Percentiles rank a stretch among this genome's conserved stretches.
These are phyloP conservation scores for Microcebus ravelobensis DNA, from an alignment of 2,113 vertebrate species.

Conservation along the genomic window DNA sequence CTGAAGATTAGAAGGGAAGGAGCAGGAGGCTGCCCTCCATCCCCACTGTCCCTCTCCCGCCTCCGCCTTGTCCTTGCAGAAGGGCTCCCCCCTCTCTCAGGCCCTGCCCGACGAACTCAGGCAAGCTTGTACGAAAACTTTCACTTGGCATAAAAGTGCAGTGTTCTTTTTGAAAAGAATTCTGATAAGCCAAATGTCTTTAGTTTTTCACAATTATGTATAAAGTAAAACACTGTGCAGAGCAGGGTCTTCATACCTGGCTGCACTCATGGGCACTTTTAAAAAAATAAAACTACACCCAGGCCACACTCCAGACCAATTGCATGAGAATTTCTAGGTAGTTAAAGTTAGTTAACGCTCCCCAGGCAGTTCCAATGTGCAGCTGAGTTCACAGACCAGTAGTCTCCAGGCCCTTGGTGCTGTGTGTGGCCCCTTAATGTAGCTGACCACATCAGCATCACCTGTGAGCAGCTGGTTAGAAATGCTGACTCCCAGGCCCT, in stretches of 20 bases:
- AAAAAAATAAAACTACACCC: background rate
- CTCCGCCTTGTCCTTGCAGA: background rate
- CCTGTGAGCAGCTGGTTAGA: background rate
- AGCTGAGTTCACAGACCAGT: background rate
- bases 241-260: background rate
- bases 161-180: background rate
- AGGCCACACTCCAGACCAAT: background rate
- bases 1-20: background rate
- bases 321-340: background rate
- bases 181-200: background rate
- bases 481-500: background rate
- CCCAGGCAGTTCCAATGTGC: too few relatives aligned
- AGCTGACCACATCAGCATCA: background rate
- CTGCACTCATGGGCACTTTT: too few relatives aligned
- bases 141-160: background rate
- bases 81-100: background rate
- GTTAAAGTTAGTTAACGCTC: accelerated
- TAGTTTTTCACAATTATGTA: background rate
- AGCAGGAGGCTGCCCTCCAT: background rate
- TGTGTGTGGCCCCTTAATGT: background rate
- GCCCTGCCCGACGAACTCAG: too few relatives aligned
- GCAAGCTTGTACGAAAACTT: background rate
- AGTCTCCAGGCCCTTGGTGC: too few relatives aligned
- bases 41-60: background rate
- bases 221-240: background rate